phyloP scores from a whole-genome alignment of 2,113 vertebrate species.

The Elachura formosa region DNA sequence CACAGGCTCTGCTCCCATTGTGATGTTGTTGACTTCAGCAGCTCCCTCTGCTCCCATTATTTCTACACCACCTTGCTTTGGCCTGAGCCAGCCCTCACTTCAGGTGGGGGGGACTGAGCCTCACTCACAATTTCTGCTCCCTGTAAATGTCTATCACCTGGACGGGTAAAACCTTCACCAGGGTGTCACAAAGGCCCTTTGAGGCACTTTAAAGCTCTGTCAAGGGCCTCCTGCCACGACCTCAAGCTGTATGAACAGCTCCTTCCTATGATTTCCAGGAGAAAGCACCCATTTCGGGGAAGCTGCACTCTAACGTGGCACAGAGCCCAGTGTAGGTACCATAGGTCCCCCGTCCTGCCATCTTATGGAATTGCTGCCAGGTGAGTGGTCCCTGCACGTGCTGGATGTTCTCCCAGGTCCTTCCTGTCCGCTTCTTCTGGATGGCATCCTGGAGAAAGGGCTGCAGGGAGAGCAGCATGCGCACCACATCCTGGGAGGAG shows the following conservation, averaged over 20 bases:
- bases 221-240: neutral
- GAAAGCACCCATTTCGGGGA: neutral
- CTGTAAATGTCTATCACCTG: neutral
- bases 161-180: neutral
- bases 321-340: constrained; percentile 59
- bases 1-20: neutral
- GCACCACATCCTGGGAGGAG: constrained; percentile 95
- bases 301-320: neutral
- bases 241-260: neutral
- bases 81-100: neutral
- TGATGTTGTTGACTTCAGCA: neutral
- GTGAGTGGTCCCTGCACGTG: constrained; percentile 97
- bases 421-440: constrained; percentile 94
- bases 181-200: neutral
- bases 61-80: neutral
- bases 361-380: constrained; percentile 99
- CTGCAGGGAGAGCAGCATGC: constrained; percentile 93
- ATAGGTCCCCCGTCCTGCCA: constrained; percentile 95
- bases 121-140: neutral
- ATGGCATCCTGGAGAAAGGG: constrained; percentile 97
- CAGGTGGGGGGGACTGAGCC: neutral
- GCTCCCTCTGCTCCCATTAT: neutral
- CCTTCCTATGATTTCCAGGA: neutral
- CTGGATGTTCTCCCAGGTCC: constrained; percentile 98
- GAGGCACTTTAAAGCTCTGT: neutral